Conservation (phyloP, 2,797 vertebrate genomes). For the Okamejei kenojei region DNA sequence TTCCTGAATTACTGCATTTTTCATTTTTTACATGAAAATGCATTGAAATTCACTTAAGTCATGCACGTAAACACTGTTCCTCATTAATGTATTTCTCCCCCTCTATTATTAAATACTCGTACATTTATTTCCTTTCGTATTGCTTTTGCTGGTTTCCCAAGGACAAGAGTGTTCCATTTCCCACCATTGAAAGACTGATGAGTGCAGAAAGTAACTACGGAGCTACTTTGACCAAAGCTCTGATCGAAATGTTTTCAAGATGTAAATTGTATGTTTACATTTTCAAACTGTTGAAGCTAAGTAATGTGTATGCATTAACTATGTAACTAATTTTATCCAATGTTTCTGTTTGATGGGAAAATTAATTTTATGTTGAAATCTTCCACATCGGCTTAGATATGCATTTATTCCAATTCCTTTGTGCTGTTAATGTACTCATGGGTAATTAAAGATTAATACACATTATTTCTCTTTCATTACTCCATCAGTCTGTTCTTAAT, state of each 20-base stretch:
- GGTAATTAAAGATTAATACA: slow-evolving; percentile 49
- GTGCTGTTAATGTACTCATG: slow-evolving; percentile 50
- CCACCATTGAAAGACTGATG: neutral
- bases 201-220: neutral
- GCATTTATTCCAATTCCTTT: slow-evolving; percentile 37
- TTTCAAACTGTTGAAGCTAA: neutral
- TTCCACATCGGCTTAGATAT: neutral
- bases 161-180: neutral
- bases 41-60: no score
- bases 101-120: no score
- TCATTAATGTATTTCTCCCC: no score
- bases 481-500: slow-evolving; percentile 28
- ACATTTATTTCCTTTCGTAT: neutral
- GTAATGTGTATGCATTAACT: neutral
- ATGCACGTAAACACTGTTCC: no score
- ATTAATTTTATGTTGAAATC: slow-evolving; percentile 19
- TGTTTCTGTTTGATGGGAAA: neutral
- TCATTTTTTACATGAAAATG: no score
- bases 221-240: neutral
- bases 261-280: neutral
- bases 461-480: slow-evolving; percentile 33
- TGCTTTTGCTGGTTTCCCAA: neutral
- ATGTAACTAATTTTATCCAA: slow-evolving; percentile 26
- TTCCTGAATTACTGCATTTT: no score
- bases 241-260: neutral